Base-by-base conservation (phyloP, 2,113 vertebrate genomes). In the Ceratotherium simum region DNA sequence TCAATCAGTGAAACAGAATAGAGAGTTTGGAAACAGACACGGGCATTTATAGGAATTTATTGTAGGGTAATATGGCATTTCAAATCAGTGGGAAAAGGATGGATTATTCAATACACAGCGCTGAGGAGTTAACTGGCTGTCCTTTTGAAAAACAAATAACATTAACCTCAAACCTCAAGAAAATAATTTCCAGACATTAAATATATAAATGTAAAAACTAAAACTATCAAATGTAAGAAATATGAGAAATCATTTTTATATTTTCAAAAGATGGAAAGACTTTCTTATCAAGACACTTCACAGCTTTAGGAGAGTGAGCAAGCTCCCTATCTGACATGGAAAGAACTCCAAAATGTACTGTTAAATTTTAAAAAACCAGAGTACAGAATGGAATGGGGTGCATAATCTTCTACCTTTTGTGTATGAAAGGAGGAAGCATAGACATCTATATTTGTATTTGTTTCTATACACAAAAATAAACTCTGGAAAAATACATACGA, bases 11-110 rank as follows among this genome's bases (percentile, higher is more conserved):
- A 69, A 90, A 79, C 4, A 84, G 48, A 62, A 84, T 20, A 70
- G 51, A 95, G 84, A 90, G 92, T 78, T 75, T 88, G 56, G 42
- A 88, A 91, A 78, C 12, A 81, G 72, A 91, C 54, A 69, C 2
- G 3, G 48, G 64, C 92, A 81, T 95, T 96, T 76, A 81, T 91
- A 76, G 75, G 60, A 88, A 96, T 93, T 91, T 93, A 91, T 97
- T 81, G 65, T 54, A 76, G 81, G 46, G 81, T 54, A 88, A 89
- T 58, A 80, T 76, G 64, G 14, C 78, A 91, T 95, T 96, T 96
- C 79, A 83, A 93, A 84, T 93, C 84, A 93, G 92, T 84, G 62
- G 14, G 8, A 27, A 88, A 97, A 95, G 78, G 56, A 89, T 84
- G 46, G 65, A 96, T 96, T 97, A 91, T 76, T 81, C 84, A 56